Percentiles rank a stretch among this genome's conserved stretches.
Conservation (phyloP, 2,113 vertebrate species). For the Talpa occidentalis region DNA sequence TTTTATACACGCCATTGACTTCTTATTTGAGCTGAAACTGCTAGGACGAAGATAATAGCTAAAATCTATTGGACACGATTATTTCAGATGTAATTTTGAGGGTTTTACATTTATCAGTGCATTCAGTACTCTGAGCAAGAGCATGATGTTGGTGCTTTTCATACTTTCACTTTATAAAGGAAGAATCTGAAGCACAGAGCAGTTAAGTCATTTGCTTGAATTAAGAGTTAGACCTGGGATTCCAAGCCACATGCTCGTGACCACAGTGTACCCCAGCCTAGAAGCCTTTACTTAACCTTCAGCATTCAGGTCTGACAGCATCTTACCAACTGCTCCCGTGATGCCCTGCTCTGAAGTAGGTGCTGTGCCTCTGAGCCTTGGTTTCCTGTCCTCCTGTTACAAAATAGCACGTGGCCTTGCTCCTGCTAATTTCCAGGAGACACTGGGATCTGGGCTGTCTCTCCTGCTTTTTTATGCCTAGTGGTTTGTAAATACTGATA, state of each 20-base stretch:
- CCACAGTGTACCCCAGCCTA: not conserved
- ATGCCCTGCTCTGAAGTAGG: not conserved
- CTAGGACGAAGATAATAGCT: conserved; percentile 6
- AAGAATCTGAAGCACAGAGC: not conserved
- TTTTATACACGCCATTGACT: not conserved
- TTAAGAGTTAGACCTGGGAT: not conserved
- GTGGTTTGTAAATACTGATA: not conserved
- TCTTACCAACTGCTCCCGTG: not conserved
- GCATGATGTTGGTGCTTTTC: not conserved
- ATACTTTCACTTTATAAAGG: not conserved
- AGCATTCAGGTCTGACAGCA: not conserved
- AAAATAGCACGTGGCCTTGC: not conserved
- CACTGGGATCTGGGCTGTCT: not conserved
- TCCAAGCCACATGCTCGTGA: not conserved
- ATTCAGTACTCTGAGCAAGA: not conserved
- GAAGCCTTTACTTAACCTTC: not conserved
- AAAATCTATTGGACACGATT: not conserved
- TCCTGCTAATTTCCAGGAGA: not conserved
- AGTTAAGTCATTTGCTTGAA: not conserved
- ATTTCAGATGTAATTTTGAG: conserved; percentile 16
- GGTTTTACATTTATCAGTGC: not conserved
- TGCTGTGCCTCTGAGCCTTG: not conserved
- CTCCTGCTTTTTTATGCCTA: not conserved
- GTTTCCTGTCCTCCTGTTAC: no score
- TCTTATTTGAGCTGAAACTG: conserved; percentile 34